These are phyloP conservation scores for Apodemus speciosus DNA, from an alignment of 2,113 vertebrate species.

Conservation along the genomic window DNA sequence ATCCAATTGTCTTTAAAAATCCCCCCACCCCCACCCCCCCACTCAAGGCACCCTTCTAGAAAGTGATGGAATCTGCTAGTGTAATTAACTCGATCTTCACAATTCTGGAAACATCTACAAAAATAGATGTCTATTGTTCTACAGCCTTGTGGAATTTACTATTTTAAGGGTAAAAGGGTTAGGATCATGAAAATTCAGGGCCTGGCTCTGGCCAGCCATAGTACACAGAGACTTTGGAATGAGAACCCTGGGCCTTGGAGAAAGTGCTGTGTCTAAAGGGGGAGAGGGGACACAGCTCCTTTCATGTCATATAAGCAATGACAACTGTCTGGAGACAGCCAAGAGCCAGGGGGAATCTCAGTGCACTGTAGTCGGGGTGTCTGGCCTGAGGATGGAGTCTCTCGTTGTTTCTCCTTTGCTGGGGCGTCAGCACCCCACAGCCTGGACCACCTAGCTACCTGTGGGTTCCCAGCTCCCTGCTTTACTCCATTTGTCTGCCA, in stretches of 20 bases:
- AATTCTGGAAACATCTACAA: neutral
- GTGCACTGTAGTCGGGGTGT: accelerated
- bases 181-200: neutral
- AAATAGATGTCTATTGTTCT: neutral
- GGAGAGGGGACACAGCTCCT: neutral
- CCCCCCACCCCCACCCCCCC: no score
- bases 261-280: neutral
- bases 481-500: neutral
- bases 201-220: neutral
- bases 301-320: accelerated
- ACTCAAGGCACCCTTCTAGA: neutral
- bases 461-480: neutral
- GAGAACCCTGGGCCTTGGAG: neutral
- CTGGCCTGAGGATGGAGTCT: accelerated
- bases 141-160: neutral
- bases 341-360: no score
- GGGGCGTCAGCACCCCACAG: neutral
- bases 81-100: neutral
- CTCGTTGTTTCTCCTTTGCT: neutral
- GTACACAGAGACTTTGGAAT: neutral
- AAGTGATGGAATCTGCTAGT: neutral
- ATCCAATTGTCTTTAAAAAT: neutral
- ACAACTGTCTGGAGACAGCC: neutral
- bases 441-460: neutral
- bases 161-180: neutral